These are phyloP conservation scores for Oryzias celebensis DNA, from an alignment of 2,113 vertebrate species.

Conservation along the genomic window DNA sequence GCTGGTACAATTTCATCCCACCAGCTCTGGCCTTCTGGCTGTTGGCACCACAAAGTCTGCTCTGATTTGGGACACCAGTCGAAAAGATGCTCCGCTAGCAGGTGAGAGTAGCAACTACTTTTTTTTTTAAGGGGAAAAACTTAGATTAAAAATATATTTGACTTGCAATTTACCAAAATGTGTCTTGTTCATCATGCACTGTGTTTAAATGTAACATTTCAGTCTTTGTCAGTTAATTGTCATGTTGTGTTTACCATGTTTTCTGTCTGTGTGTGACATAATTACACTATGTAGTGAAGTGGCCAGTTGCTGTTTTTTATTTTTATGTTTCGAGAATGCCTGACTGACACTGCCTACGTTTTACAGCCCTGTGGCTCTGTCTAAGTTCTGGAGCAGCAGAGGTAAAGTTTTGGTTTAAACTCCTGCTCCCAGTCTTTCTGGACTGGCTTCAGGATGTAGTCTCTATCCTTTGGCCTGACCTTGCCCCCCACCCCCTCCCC, in stretches of 20 bases:
- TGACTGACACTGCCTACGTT: constrained; percentile 68
- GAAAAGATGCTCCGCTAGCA: constrained; percentile 76
- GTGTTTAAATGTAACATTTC: constrained; percentile 44
- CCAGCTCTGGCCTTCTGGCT: constrained; percentile 80
- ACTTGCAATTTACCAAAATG: neutral
- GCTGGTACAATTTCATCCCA: constrained; percentile 86
- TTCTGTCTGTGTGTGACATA: constrained; percentile 50
- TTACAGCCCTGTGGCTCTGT: constrained; percentile 75
- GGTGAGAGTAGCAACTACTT: constrained; percentile 65
- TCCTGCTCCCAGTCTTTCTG: constrained; percentile 53
- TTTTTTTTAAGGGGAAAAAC: neutral
- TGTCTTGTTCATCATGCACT: constrained; percentile 35
- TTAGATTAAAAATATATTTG: neutral
- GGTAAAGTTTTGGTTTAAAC: constrained; percentile 70
- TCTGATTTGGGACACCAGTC: constrained; percentile 84
- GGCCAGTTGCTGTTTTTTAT: constrained; percentile 29
- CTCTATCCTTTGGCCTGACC: constrained; percentile 58
- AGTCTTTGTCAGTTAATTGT: constrained; percentile 54
- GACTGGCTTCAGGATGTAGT: constrained; percentile 65
- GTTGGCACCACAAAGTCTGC: constrained; percentile 58
- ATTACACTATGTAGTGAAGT: constrained; percentile 27
- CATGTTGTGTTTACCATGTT: constrained; percentile 40
- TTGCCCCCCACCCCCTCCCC: constrained; percentile 1
- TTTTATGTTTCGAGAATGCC: constrained; percentile 36
- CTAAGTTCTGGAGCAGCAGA: constrained; percentile 70